These are phyloP conservation scores for Ganaspis brasiliensis DNA, from an alignment of 2,888 invertebrate species.

Conservation along the genomic window DNA sequence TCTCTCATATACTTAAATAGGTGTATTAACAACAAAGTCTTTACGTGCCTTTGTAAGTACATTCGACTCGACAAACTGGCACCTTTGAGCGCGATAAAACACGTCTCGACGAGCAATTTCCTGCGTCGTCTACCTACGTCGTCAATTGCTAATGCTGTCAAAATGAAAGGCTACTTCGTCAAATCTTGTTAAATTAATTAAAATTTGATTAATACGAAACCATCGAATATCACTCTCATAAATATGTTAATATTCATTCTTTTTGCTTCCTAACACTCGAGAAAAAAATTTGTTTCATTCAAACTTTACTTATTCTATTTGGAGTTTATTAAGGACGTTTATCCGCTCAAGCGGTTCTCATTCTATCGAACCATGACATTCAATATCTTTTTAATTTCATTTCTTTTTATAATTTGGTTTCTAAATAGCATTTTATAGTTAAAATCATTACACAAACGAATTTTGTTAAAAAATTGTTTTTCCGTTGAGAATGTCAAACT, in stretches of 20 bases:
- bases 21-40: constrained; percentile 31
- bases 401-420: too few species aligned
- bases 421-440: too few species aligned
- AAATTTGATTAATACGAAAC: constrained; percentile 7
- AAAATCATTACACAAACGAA: too few species aligned
- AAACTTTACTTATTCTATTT: too few species aligned
- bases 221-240: neutral
- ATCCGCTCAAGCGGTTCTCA: too few species aligned
- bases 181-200: constrained; percentile 33
- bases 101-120: constrained; percentile 38
- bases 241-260: neutral
- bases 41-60: constrained; percentile 20
- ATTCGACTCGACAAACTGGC: constrained; percentile 41
- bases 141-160: constrained; percentile 11
- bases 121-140: constrained; percentile 33
- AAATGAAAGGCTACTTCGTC: constrained; percentile 21
- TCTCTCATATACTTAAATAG: neutral
- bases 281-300: too few species aligned
- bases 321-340: too few species aligned
- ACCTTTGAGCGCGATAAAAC: constrained; percentile 35
- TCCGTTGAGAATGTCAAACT: too few species aligned
- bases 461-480: too few species aligned
- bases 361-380: too few species aligned
- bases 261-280: too few species aligned
- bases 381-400: too few species aligned